Conservation (phyloP, 1,140 invertebrate genomes). For the Ptiloglossa arizonensis region DNA sequence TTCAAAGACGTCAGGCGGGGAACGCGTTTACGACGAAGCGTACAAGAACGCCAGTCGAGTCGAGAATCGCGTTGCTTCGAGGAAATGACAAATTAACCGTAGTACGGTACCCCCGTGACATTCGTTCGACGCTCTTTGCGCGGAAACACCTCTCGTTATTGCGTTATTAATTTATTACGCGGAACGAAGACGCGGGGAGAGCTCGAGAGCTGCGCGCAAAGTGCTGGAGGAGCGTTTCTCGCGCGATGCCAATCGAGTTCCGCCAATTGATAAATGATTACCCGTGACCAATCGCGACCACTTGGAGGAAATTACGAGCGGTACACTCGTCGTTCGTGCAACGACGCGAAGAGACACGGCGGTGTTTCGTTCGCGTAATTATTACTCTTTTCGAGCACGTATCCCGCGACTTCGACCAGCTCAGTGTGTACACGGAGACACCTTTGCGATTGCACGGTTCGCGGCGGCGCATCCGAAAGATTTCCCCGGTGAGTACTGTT, state of each 20-base stretch:
- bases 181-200: neutral
- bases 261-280: too few relatives aligned
- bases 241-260: too few relatives aligned
- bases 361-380: neutral
- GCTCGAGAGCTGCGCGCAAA: too few relatives aligned
- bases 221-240: too few relatives aligned
- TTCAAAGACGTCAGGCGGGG: neutral
- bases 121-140: constrained; percentile 9
- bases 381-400: neutral
- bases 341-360: too few relatives aligned
- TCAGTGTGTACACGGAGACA: neutral
- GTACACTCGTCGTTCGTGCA: too few relatives aligned
- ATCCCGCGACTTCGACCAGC: neutral
- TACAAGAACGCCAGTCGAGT: neutral
- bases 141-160: constrained; percentile 3
- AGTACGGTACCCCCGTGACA: neutral
- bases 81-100: constrained; percentile 3
- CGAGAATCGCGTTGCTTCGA: neutral
- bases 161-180: neutral
- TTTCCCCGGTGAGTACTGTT: constrained; percentile 14
- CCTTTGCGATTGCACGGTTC: neutral
- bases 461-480: constrained; percentile 1
- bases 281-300: too few relatives aligned
- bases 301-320: too few relatives aligned
- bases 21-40: neutral